Base-by-base conservation (phyloP, 2,797 vertebrate species). In the Megaceryle alcyon region DNA sequence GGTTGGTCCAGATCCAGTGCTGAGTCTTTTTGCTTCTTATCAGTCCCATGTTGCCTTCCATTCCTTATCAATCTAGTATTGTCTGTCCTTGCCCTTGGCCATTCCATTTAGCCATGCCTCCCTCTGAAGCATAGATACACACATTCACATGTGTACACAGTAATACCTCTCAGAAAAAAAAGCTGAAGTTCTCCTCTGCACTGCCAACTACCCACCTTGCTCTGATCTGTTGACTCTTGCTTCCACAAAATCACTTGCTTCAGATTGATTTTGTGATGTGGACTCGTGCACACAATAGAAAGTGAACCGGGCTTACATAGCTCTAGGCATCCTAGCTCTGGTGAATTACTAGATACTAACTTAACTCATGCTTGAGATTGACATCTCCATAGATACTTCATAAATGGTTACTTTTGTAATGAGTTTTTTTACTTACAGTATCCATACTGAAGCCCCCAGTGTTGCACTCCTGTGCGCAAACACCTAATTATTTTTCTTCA, bases 21-120 rank as follows among this genome's bases (percentile, higher is more conserved):
- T 43, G 20, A 88, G 25, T 7, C 3, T 48, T 51, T 70, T 60
- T 87, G 17, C 8, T 89, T 71, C 43, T 48, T 2, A 63, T 60
- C 7, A 4, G 23, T 15, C 18, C 60, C 14, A 2, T 19, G 7
- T 26, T 35, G 35, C 35, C 44, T 83, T 56, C 16, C 37, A 12
- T 18, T 81, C 19, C 57, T 61, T 44, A 66, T 12, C 31, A 44
- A 1, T 20, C 15, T 53, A 1, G 2, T 4, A 5, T 4, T 37
- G 26, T 10, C 46, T 61, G 25, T 7, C 35, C 61, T 57, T 65
- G 41, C 13, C 56, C 33, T 20, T 31, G 46, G 39, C 39, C 5
- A 0, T 53, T 91, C 53, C n/a, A 7, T 33, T 54, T 10, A 64
- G 22, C 13, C 39, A 39, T 0, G 0, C 2, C 14, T 63, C 31